These are phyloP conservation scores for Orchestes rusci DNA, from an alignment of 2,888 invertebrate genomes.

Conservation along the genomic window DNA sequence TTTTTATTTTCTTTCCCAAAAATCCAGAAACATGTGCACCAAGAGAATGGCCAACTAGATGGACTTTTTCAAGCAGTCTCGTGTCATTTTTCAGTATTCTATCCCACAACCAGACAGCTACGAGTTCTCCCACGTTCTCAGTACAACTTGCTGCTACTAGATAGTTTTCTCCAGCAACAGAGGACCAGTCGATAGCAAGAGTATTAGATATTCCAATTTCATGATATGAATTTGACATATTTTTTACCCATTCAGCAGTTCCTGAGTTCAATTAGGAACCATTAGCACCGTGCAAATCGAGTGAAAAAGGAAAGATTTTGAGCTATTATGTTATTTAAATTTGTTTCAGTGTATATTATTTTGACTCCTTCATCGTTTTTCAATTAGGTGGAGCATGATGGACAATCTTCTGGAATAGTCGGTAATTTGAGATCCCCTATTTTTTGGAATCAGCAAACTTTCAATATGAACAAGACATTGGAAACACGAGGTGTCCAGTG, in stretches of 20 bases:
- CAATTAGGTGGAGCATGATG: too few species aligned
- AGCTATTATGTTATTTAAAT: too few species aligned
- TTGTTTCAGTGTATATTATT: too few species aligned
- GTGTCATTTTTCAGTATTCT: not conserved
- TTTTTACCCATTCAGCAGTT: constrained; percentile 5
- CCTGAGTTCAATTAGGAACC: constrained; percentile 1
- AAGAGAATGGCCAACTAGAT: constrained; percentile 16
- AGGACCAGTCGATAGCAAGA: constrained; percentile 9
- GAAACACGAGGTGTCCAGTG: too few species aligned
- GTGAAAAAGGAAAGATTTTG: too few species aligned
- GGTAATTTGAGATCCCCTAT: too few species aligned
- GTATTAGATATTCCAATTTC: constrained; percentile 4
- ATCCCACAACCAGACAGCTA: constrained; percentile 9
- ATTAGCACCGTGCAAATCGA: too few species aligned
- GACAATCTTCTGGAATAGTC: too few species aligned
- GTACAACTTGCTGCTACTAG: constrained; percentile 3
- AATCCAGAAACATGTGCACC: constrained; percentile 17
- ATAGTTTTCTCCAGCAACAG: constrained; percentile 4
- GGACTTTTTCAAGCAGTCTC: constrained; percentile 3
- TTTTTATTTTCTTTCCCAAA: constrained; percentile 7
- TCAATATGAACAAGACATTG: too few species aligned
- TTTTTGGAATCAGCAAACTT: too few species aligned
- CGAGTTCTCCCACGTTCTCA: constrained; percentile 6
- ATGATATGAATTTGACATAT: constrained; percentile 8
- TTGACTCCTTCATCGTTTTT: too few species aligned